These are phyloP conservation scores for Cranoglanis bouderius DNA, from an alignment of 2,113 vertebrate species.

Conservation along the genomic window DNA sequence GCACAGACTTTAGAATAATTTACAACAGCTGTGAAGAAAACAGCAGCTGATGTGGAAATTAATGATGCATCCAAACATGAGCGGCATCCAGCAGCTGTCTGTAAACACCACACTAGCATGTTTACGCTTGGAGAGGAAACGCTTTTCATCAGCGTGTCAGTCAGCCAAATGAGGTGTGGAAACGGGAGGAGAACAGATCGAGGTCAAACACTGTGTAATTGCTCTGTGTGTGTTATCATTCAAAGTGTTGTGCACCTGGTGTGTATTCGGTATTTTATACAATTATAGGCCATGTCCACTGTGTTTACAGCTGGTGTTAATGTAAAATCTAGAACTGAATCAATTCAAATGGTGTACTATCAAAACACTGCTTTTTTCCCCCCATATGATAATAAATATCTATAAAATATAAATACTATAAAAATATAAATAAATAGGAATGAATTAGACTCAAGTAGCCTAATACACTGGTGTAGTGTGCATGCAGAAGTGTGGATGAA, in stretches of 20 bases:
- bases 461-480: background rate
- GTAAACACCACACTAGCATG: constrained; percentile 23
- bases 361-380: background rate
- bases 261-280: background rate
- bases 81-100: background rate
- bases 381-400: background rate
- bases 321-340: background rate
- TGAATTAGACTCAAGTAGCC: background rate
- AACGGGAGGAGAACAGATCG: constrained; percentile 26
- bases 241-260: constrained; percentile 23
- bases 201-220: constrained; percentile 28
- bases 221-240: background rate
- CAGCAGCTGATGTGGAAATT: constrained; percentile 17
- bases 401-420: background rate
- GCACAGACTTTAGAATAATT: background rate
- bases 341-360: background rate
- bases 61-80: constrained; percentile 4
- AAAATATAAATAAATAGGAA: background rate
- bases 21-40: constrained; percentile 24
- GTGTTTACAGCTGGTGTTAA: background rate
- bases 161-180: constrained; percentile 21
- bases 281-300: background rate
- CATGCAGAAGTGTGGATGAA: background rate
- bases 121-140: constrained; percentile 32
- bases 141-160: constrained; percentile 22